phyloP scores from a whole-genome alignment of 2,888 invertebrate species.

The Chesias legatella region DNA sequence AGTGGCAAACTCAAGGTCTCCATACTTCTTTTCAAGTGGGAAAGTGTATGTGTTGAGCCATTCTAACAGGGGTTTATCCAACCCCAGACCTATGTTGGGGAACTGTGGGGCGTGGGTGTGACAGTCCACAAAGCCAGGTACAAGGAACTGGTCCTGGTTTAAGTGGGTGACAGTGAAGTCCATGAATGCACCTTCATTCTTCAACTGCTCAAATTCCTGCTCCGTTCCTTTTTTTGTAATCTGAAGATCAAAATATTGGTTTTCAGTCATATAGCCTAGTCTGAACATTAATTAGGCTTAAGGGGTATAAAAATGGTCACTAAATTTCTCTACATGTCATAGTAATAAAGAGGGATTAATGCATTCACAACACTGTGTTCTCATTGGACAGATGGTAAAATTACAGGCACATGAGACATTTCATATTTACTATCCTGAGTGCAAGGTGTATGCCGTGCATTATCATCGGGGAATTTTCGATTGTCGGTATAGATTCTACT shows the following conservation, averaged over 20 bases:
- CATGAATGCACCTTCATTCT: slow-evolving; percentile 33
- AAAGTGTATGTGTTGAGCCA: slow-evolving; percentile 94
- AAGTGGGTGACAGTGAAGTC: slow-evolving; percentile 42
- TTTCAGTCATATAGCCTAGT: too few species aligned
- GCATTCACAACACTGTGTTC: too few species aligned
- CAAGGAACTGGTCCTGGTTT: slow-evolving; percentile 82
- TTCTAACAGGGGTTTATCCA: slow-evolving; percentile 88
- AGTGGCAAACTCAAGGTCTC: slow-evolving; percentile 84
- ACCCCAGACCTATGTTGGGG: slow-evolving; percentile 90
- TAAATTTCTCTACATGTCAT: too few species aligned
- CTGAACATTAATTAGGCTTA: slow-evolving; percentile 4
- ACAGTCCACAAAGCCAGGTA: slow-evolving; percentile 94
- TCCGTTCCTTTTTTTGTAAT: slow-evolving; percentile 47
- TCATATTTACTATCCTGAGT: too few species aligned
- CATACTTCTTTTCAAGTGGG: slow-evolving; percentile 88
- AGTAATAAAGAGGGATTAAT: too few species aligned
- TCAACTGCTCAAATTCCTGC: slow-evolving; percentile 39
- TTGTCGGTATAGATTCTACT: too few species aligned
- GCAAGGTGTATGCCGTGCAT: too few species aligned
- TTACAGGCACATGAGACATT: too few species aligned
- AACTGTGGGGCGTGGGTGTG: slow-evolving; percentile 95
- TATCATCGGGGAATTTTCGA: too few species aligned
- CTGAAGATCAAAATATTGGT: too few species aligned
- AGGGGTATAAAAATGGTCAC: neutral
- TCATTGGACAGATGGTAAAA: too few species aligned